Evolutionary conservation across 2,113 vertebrate genomes (phyloP).

Genomic region (Misgurnus anguillicaudatus): DNA sequence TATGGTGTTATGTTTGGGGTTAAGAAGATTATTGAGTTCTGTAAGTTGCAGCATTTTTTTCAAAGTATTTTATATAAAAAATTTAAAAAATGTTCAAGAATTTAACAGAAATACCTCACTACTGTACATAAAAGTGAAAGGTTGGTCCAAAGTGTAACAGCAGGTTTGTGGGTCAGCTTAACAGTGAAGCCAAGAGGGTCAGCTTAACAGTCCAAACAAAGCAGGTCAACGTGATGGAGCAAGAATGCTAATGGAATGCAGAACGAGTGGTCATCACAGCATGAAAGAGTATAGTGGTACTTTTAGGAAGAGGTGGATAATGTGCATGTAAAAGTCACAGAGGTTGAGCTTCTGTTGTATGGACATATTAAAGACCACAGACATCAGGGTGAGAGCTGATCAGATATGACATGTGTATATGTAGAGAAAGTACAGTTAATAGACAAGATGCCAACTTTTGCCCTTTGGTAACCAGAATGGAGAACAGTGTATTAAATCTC

Average conservation of each 20-base stretch:
- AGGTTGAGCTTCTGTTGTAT: slow-evolving; percentile 42
- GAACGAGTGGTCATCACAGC: slow-evolving; percentile 23
- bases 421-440: not conserved
- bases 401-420: not conserved
- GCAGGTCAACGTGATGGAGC: slow-evolving; percentile 33
- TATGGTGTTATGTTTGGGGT: too few relatives aligned
- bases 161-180: not conserved
- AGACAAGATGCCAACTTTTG: not conserved
- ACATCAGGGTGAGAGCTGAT: not conserved
- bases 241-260: slow-evolving; percentile 29
- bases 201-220: not conserved
- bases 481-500: slow-evolving; percentile 36
- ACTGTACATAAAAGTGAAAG: not conserved
- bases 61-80: too few relatives aligned
- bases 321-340: not conserved
- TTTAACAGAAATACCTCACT: not conserved
- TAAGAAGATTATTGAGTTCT: too few relatives aligned
- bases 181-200: not conserved
- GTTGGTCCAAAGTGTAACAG: not conserved
- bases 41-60: too few relatives aligned
- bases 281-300: not conserved
- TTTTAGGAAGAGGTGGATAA: not conserved
- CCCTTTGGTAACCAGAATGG: not conserved
- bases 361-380: slow-evolving; percentile 15
- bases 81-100: too few relatives aligned